A percentile compares a stretch with the other conserved stretches of the same genome.
phyloP scores from a whole-genome alignment of 2,888 invertebrate genomes.

The Limenitis arthemis region DNA sequence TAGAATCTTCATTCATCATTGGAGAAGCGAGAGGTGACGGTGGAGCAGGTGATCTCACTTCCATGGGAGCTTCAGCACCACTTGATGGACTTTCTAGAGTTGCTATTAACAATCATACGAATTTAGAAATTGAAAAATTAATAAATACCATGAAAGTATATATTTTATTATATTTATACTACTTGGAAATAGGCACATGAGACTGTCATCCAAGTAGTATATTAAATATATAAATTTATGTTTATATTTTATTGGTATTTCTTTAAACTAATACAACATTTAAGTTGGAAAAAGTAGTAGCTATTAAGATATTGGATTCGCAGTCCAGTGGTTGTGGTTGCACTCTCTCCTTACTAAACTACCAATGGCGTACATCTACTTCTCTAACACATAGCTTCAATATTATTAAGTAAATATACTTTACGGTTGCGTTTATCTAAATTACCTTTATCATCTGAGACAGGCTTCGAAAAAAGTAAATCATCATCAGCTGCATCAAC shows the following conservation, averaged over 20 bases:
- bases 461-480: slow-evolving; percentile 84
- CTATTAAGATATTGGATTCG: no score
- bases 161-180: no score
- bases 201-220: no score
- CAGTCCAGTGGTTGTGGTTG: no score
- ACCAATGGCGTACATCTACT: no score
- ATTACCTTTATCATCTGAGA: slow-evolving; percentile 75
- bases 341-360: no score
- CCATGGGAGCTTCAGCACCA: slow-evolving; percentile 48
- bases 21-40: slow-evolving; percentile 49
- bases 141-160: neutral
- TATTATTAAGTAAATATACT: no score
- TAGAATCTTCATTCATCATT: slow-evolving; percentile 54
- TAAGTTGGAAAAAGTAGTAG: no score
- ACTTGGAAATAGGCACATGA: no score
- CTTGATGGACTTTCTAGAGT: slow-evolving; percentile 57
- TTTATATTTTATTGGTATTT: neutral
- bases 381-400: no score
- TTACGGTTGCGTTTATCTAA: no score
- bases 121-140: neutral
- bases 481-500: slow-evolving; percentile 92
- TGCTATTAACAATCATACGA: slow-evolving; percentile 29
- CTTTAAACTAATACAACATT: no score
- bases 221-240: neutral
- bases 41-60: slow-evolving; percentile 38